Conservation (phyloP, 2,113 vertebrate genomes). For the Sula dactylatra region DNA sequence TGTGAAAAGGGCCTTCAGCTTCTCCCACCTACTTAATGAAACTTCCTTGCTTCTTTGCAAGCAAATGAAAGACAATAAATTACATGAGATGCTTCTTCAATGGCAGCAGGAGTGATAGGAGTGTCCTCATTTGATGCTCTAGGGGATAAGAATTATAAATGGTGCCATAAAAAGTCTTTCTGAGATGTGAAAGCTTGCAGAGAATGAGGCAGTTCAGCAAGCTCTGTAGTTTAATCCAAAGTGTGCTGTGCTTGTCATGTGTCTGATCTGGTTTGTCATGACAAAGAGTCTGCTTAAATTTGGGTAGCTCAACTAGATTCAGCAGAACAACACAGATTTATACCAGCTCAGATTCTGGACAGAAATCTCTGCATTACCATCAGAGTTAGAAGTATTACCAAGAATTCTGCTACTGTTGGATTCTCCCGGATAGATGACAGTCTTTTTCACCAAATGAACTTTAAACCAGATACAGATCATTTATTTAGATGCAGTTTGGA, state of each 20-base stretch:
- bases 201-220: neutral
- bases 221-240: conserved; percentile 11
- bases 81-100: neutral
- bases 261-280: neutral
- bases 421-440: neutral
- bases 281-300: neutral
- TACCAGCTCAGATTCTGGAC: neutral
- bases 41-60: conserved; percentile 52
- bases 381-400: neutral
- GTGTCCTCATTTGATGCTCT: conserved; percentile 34
- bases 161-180: conserved; percentile 57
- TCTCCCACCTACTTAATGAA: conserved; percentile 67
- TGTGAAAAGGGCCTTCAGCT: conserved; percentile 54
- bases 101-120: conserved; percentile 36
- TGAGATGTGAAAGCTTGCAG: neutral
- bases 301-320: neutral
- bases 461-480: neutral
- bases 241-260: neutral
- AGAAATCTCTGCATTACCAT: neutral
- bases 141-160: conserved; percentile 27
- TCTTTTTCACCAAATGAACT: neutral
- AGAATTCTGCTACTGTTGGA: neutral
- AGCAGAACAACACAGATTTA: neutral
- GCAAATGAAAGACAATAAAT: conserved; percentile 72
- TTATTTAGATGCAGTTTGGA: neutral